Evolutionary conservation across 2,888 invertebrate genomes (phyloP).

Genomic region (Xylophagus ater): DNA sequence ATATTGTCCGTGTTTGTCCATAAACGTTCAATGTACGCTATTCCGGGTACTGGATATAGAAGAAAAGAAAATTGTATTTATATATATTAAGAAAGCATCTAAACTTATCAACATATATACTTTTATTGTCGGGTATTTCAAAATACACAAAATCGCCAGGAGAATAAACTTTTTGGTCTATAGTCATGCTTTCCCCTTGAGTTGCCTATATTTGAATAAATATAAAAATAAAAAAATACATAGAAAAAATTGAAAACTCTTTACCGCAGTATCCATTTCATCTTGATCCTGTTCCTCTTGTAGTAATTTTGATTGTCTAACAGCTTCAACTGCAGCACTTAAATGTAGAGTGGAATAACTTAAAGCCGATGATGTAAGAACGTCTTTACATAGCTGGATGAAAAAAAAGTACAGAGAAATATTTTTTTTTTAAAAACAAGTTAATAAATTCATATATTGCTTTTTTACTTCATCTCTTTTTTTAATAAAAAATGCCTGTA

Average conservation of each 20-base stretch:
- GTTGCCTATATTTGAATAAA: slow-evolving; percentile 20
- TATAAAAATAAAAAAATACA: not conserved
- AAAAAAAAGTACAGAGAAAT: not conserved
- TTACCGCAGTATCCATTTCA: slow-evolving; percentile 42
- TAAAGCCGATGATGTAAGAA: slow-evolving; percentile 78
- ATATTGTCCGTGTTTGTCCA: slow-evolving; percentile 75
- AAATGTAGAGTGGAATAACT: slow-evolving; percentile 68
- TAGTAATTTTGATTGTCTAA: slow-evolving; percentile 62
- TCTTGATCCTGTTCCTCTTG: slow-evolving; percentile 74
- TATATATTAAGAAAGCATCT: too few species aligned
- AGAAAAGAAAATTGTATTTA: too few species aligned
- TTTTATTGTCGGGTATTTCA: slow-evolving; percentile 44
- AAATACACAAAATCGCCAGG: slow-evolving; percentile 91
- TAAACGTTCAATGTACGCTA: slow-evolving; percentile 79
- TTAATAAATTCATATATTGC: not conserved
- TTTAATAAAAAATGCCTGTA: slow-evolving; percentile 82
- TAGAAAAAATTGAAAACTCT: not conserved
- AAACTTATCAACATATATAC: slow-evolving; percentile 12
- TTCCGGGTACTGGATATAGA: slow-evolving; percentile 51
- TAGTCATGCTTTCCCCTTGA: slow-evolving; percentile 53
- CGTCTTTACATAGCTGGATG: slow-evolving; percentile 56
- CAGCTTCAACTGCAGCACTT: slow-evolving; percentile 58
- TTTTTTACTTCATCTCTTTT: slow-evolving; percentile 48
- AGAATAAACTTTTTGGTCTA: slow-evolving; percentile 63
- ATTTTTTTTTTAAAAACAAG: not conserved